These are phyloP conservation scores for Mesocentrotus franciscanus DNA, from an alignment of 53 echinoderm and acorn worm genomes.

Conservation along the genomic window DNA sequence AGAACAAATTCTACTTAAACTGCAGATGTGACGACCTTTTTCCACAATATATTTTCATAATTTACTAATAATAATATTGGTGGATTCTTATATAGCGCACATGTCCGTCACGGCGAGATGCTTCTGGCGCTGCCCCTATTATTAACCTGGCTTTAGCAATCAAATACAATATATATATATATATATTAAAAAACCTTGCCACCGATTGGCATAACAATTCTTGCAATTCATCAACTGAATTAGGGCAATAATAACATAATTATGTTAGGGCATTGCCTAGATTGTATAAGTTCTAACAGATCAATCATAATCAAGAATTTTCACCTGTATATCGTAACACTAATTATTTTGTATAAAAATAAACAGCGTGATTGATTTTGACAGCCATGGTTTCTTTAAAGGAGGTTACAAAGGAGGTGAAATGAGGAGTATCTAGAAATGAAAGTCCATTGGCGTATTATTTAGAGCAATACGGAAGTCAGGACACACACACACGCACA, in stretches of 20 bases:
- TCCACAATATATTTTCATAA: too few species aligned
- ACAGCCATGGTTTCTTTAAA: background rate
- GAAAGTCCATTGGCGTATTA: background rate
- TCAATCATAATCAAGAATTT: background rate
- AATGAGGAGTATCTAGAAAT: too few species aligned
- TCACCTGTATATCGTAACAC: background rate
- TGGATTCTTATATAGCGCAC: too few species aligned
- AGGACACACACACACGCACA: background rate
- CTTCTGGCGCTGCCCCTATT: too few species aligned
- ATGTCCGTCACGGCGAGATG: too few species aligned
- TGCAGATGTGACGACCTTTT: too few species aligned
- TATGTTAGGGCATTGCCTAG: background rate
- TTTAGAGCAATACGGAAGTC: background rate
- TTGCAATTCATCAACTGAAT: background rate
- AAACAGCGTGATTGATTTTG: background rate
- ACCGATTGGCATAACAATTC: background rate
- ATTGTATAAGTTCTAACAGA: background rate
- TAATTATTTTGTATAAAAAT: background rate
- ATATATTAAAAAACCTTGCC: too few species aligned
- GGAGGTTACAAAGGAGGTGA: too few species aligned
- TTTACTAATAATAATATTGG: too few species aligned
- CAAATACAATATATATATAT: too few species aligned
- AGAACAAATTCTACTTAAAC: too few species aligned
- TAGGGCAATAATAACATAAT: background rate
- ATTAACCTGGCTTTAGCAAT: too few species aligned